Evolutionary conservation across 2,113 vertebrate species (phyloP).

Genomic region (Sapayoa aenigma): DNA sequence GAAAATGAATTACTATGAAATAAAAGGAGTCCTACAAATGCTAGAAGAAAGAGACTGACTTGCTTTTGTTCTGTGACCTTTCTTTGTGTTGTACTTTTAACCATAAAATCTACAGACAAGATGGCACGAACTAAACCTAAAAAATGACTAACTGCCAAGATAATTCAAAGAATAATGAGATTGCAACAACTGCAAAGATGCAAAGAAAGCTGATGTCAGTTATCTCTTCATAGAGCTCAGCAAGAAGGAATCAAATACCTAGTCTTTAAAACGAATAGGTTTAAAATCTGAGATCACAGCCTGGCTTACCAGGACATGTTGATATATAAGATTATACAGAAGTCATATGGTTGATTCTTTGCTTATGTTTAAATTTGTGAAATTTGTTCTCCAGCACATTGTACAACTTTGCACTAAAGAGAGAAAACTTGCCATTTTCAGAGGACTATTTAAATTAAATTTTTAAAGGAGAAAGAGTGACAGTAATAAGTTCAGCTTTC

Average conservation of each 20-base stretch:
- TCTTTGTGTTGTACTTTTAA: slow-evolving; percentile 23
- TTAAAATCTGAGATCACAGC: slow-evolving; percentile 9
- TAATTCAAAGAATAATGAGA: slow-evolving; percentile 69
- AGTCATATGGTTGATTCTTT: neutral
- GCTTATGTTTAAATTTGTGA: neutral
- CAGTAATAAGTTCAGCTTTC: neutral
- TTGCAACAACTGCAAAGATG: slow-evolving; percentile 42
- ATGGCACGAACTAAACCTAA: slow-evolving; percentile 66
- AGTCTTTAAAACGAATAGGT: slow-evolving; percentile 32
- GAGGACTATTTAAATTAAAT: neutral
- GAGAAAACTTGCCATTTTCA: neutral
- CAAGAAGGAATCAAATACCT: slow-evolving; percentile 26
- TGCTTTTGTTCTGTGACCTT: slow-evolving; percentile 35
- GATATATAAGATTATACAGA: neutral
- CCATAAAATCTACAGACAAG: slow-evolving; percentile 51
- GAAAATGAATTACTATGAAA: slow-evolving; percentile 41
- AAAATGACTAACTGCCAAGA: slow-evolving; percentile 53
- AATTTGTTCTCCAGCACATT: neutral
- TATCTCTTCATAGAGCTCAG: slow-evolving; percentile 45
- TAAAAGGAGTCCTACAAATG: slow-evolving; percentile 25
- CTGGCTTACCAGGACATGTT: slow-evolving; percentile 21
- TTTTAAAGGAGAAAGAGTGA: neutral
- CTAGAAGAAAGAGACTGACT: neutral
- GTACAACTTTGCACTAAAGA: neutral
- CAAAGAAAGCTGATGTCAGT: slow-evolving; percentile 46